Base-by-base conservation (phyloP, 35 echinoderm and acorn worm genomes). In the Heliocidaris erythrogramma region DNA sequence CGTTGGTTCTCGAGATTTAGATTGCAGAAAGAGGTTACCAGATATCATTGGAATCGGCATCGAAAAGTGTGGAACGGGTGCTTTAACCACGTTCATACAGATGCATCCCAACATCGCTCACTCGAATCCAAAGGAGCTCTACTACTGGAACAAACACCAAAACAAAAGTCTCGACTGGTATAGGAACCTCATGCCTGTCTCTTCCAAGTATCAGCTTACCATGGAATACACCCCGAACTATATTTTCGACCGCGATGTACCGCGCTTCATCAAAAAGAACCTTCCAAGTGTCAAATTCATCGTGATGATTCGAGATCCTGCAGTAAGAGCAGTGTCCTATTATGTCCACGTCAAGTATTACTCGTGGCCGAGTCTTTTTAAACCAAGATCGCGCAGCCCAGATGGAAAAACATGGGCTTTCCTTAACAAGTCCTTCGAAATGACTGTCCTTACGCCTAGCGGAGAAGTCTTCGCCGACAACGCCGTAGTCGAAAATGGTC, bases 171-270 rank as follows among this genome's bases (percentile, higher is more conserved):
- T 90, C 35, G 85, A 96, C 47, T 88, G 93, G 86, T 96, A 96
- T 86, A 11, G 7, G 12, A 31, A 50, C 17, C 47, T 48, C 49
- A 94, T 96, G 93, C 93, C 93, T 21, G 12, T 32, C 9, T 87
- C 95, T 32, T 94, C 93, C 6, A 10, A 49, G 9, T 29, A 87
- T 24, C 95, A 96, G 6, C 17, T 94, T 2, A 85, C 69, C 60
- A 60, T 96, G 31, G 95, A 96, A 60, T 86, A 94, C n/a, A 90
- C 95, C 18, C 95, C 95, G 24, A 27, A 32, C 69, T 96, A 96
- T 47, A 94, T 94, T 17, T 56, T 94, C 21, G 85, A 90, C 49
- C 49, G 35, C 32, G 84, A 69, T 10, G 49, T 88, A 30, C 92
- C 95, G 8, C 31, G 30, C n/a, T 30, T 31, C 94, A 48, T 96